Conservation (phyloP, 1,140 invertebrate genomes). For the Ceratina japonica region DNA sequence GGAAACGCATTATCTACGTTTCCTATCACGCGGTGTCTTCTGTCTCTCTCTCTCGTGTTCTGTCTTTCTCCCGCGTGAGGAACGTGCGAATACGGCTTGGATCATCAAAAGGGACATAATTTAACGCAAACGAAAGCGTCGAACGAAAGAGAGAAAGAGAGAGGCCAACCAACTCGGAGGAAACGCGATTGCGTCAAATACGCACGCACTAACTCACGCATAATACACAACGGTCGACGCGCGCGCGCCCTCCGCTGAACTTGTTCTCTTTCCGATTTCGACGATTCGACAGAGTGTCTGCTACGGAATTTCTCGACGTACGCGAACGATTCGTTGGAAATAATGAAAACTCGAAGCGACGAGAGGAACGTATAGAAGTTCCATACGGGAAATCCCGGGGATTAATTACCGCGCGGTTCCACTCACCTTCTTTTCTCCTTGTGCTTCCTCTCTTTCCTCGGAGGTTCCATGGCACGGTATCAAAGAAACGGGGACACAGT, state of each 20-base stretch:
- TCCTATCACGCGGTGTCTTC: not conserved
- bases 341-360: not conserved
- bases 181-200: constrained; percentile 58
- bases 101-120: not conserved
- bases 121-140: not conserved
- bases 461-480: constrained; percentile 33
- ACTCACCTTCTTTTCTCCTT: constrained; percentile 66
- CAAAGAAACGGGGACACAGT: not conserved
- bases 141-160: constrained; percentile 1
- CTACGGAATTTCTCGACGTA: not conserved
- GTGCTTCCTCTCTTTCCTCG: constrained; percentile 57
- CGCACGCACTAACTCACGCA: constrained; percentile 18
- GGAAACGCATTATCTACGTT: not conserved
- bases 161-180: constrained; percentile 14
- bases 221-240: not conserved
- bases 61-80: not conserved
- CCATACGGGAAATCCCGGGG: constrained; percentile 27
- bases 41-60: not conserved
- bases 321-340: not conserved
- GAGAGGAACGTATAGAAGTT: not conserved
- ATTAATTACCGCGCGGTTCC: not conserved
- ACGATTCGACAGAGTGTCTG: constrained; percentile 23
- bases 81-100: not conserved
- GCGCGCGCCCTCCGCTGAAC: constrained; percentile 17
- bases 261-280: not conserved